These are phyloP conservation scores for Bubalus kerabau DNA, from an alignment of 2,113 vertebrate species.

Conservation along the genomic window DNA sequence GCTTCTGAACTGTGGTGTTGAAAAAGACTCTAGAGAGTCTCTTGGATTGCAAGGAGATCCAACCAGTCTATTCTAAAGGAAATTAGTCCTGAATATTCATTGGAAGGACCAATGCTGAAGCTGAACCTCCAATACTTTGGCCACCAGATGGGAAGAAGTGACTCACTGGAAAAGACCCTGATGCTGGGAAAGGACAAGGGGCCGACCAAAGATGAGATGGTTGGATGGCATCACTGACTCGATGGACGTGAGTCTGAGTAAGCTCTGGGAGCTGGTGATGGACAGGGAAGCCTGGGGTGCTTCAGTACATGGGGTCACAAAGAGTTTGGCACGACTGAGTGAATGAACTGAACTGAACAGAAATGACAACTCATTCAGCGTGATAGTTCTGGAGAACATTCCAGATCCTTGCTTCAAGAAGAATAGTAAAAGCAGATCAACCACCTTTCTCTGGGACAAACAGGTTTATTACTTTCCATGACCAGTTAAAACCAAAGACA, in stretches of 20 bases:
- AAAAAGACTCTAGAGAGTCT: background rate
- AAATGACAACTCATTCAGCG: background rate
- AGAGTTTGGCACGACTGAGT: background rate
- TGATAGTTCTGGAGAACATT: background rate
- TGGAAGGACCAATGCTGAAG: background rate
- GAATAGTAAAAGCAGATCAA: background rate
- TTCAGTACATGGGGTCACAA: background rate
- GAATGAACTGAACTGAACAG: background rate
- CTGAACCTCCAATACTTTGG: background rate
- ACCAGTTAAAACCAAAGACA: background rate
- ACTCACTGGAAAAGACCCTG: background rate
- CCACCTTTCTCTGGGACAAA: background rate
- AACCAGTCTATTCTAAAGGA: background rate
- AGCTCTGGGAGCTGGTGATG: background rate
- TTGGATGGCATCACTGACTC: background rate
- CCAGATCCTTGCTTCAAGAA: background rate
- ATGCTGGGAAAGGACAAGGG: background rate
- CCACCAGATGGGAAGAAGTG: background rate
- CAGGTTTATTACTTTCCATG: background rate
- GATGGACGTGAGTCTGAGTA: background rate
- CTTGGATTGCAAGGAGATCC: background rate
- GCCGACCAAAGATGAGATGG: background rate
- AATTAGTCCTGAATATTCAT: background rate
- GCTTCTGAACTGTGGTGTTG: background rate
- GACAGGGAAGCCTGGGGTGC: background rate